These are phyloP conservation scores for Automeris io DNA, from an alignment of 2,888 invertebrate genomes.

Conservation along the genomic window DNA sequence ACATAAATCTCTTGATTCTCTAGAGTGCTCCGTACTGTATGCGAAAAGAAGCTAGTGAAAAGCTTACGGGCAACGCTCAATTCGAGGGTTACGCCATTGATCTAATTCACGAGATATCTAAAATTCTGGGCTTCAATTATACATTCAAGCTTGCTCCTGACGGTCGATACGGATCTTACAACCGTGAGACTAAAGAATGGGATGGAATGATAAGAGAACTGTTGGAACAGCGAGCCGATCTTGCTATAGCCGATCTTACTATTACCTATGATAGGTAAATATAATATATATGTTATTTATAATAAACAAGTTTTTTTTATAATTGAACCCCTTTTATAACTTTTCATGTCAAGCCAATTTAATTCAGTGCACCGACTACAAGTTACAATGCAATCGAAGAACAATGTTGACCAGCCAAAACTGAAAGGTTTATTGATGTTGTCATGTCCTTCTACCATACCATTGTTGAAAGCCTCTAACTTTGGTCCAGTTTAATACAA, in stretches of 20 bases:
- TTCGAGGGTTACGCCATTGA: constrained; percentile 97
- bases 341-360: no score
- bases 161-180: constrained; percentile 89
- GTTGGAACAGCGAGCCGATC: constrained; percentile 92
- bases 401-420: no score
- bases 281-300: constrained; percentile 1
- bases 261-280: constrained; percentile 95
- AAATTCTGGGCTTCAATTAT: constrained; percentile 91
- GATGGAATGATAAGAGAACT: constrained; percentile 94
- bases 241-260: constrained; percentile 97
- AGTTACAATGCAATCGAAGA: no score
- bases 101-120: constrained; percentile 93
- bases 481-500: no score
- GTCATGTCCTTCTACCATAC: no score
- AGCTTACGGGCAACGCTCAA: constrained; percentile 91
- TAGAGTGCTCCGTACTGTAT: constrained; percentile 98
- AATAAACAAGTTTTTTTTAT: no score
- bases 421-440: no score
- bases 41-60: constrained; percentile 91
- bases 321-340: no score
- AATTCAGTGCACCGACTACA: no score
- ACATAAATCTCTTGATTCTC: constrained; percentile 33
- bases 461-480: no score
- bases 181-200: constrained; percentile 91
- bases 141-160: constrained; percentile 91